These are phyloP conservation scores for Typhlichthys eigenmanni DNA, from an alignment of 2,797 vertebrate genomes.

Conservation along the genomic window DNA sequence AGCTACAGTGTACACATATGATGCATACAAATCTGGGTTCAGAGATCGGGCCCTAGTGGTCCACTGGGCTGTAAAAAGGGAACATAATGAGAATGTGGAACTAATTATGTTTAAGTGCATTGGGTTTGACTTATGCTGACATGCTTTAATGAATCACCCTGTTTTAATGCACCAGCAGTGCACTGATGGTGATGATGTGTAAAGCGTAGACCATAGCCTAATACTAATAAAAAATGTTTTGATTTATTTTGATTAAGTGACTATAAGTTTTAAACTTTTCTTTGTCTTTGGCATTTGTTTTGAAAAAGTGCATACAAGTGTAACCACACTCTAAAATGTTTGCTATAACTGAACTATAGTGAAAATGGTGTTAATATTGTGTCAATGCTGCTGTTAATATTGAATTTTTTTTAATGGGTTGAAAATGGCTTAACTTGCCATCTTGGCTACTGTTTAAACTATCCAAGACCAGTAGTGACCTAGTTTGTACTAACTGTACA, in stretches of 20 bases:
- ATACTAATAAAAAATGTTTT: slow-evolving; percentile 23
- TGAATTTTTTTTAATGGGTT: too few relatives aligned
- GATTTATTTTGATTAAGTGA: slow-evolving; percentile 15
- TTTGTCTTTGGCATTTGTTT: not conserved
- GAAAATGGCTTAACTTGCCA: too few relatives aligned
- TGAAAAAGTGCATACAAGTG: not conserved
- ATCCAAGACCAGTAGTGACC: too few relatives aligned
- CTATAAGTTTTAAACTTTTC: slow-evolving; percentile 41
- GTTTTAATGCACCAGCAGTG: slow-evolving; percentile 35
- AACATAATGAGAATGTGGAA: slow-evolving; percentile 40
- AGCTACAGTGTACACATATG: slow-evolving; percentile 26
- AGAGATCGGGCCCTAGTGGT: slow-evolving; percentile 51
- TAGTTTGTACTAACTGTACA: too few relatives aligned
- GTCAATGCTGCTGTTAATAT: too few relatives aligned
- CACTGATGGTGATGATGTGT: slow-evolving; percentile 21
- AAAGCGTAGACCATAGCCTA: slow-evolving; percentile 40
- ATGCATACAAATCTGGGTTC: slow-evolving; percentile 52
- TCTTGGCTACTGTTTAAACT: too few relatives aligned
- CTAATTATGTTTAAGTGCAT: slow-evolving; percentile 58
- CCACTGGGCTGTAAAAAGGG: slow-evolving; percentile 47
- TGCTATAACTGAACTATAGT: too few relatives aligned
- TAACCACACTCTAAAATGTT: too few relatives aligned
- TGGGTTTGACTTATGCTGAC: slow-evolving; percentile 28
- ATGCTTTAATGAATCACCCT: slow-evolving; percentile 45
- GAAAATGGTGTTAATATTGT: too few relatives aligned